Base-by-base conservation (phyloP, 2,113 vertebrate species). In the Triplophysa dalaica region DNA sequence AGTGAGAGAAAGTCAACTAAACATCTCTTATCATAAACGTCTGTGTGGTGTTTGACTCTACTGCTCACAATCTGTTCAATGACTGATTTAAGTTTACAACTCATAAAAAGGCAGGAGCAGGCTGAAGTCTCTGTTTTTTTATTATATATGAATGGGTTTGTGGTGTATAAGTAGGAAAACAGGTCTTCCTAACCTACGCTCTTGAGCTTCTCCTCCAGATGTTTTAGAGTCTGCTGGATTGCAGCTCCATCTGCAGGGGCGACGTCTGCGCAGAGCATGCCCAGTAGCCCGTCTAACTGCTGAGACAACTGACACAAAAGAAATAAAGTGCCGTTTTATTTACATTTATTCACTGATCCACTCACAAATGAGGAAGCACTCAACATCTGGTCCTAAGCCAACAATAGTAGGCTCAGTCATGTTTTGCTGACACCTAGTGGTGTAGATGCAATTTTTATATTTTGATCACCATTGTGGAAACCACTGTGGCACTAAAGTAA, bases 171-270 rank as follows among this genome's bases (percentile, higher is more conserved):
- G 17, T 22, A 54, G 13, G 38, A 69, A n/a, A 43, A 8, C 1
- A 6, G 38, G 1, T 50, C 84, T 85, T 86, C 86, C 96, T 88
- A 89, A 98, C 98, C 98, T 70, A 99, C 97, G 85, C 93, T 94
- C 91, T 99, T 98, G 74, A 99, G 92, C 85, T 99, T 99, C 92
- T 99, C 98, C 92, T 99, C 98, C 89, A 99, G 91, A 81, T 97
- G 93, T 90, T 98, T 98, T 87, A 99, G 93, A 81, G 96, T 98
- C 82, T 99, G 97, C 89, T 99, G 98, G 90, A 99, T 96, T 56
- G 96, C 94, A 77, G 96, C 95, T 86, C 97, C 98, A 84, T 99
- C 98, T 74, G 95, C 93, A 82, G 96, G 97, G 82, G 96, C 95
- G 77, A 99, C 97, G 74, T 99, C 98, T 70, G 96, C 96, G 89